Evolutionary conservation across 2,888 invertebrate genomes (phyloP).

Genomic region (Zhengitettix transpicula): DNA sequence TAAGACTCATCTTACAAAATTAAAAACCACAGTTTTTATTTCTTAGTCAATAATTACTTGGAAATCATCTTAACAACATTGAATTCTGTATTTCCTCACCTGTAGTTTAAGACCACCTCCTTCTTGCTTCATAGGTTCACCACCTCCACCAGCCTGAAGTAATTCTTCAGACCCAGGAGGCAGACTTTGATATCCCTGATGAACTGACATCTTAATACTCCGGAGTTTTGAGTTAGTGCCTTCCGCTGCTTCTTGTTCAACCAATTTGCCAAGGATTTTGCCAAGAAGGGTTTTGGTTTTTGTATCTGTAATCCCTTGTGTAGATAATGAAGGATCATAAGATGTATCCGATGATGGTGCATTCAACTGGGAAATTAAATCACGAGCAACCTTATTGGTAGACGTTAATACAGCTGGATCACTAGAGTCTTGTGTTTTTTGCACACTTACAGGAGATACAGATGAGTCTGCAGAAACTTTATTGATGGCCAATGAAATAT

Average conservation of each 20-base stretch:
- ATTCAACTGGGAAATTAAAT: no score
- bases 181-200: constrained; percentile 24
- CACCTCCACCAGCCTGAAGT: constrained; percentile 23
- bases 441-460: background rate
- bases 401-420: no score
- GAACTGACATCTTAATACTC: constrained; percentile 22
- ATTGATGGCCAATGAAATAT: constrained; percentile 18
- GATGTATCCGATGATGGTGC: no score
- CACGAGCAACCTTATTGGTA: no score
- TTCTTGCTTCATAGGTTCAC: constrained; percentile 21
- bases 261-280: background rate
- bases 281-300: no score
- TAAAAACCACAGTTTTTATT: no score
- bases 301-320: no score
- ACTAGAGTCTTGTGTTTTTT: no score
- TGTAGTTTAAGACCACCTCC: constrained; percentile 22
- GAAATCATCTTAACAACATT: background rate
- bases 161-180: constrained; percentile 23
- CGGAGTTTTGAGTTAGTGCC: background rate
- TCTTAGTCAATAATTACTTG: no score
- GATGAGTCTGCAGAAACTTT: constrained; percentile 13
- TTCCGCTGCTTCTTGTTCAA: background rate
- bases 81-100: constrained; percentile 19
- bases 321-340: no score
- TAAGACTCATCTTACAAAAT: no score